Evolutionary conservation across 2,113 vertebrate species (phyloP).

Genomic region (Oceanodroma tethys): DNA sequence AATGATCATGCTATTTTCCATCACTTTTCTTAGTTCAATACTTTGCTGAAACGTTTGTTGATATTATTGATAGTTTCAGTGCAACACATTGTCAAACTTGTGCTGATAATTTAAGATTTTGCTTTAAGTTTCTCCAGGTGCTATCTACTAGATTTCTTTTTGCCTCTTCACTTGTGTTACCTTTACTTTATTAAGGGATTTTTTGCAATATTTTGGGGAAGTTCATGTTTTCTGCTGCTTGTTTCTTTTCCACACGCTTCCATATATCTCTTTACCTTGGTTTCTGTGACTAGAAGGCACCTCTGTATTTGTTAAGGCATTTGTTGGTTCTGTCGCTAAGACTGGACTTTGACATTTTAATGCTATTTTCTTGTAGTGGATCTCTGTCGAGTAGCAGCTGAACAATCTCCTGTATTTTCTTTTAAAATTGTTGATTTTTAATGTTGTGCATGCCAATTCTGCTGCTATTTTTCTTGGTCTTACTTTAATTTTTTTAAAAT

Average conservation of each 20-base stretch:
- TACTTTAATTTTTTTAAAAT: neutral
- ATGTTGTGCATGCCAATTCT: neutral
- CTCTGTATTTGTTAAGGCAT: neutral
- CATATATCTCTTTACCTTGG: neutral
- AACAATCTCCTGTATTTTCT: neutral
- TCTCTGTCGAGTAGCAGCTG: neutral
- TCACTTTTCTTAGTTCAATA: neutral
- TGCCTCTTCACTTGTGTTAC: neutral
- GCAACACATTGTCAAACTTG: neutral
- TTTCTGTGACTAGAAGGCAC: neutral
- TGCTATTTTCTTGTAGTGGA: neutral
- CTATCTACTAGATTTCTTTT: neutral
- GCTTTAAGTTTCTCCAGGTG: neutral
- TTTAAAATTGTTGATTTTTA: neutral
- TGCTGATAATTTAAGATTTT: neutral
- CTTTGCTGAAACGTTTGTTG: neutral
- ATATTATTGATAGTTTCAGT: neutral
- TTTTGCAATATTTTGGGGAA: neutral
- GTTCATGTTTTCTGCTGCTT: neutral
- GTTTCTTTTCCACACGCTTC: neutral
- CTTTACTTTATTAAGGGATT: neutral
- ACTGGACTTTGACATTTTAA: neutral
- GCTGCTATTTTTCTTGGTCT: neutral
- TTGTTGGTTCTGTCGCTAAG: neutral
- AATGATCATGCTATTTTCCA: neutral